These are phyloP conservation scores for Montipora sp. DNA, from an alignment of 64 coral and sea anemone genomes.

Conservation along the genomic window DNA sequence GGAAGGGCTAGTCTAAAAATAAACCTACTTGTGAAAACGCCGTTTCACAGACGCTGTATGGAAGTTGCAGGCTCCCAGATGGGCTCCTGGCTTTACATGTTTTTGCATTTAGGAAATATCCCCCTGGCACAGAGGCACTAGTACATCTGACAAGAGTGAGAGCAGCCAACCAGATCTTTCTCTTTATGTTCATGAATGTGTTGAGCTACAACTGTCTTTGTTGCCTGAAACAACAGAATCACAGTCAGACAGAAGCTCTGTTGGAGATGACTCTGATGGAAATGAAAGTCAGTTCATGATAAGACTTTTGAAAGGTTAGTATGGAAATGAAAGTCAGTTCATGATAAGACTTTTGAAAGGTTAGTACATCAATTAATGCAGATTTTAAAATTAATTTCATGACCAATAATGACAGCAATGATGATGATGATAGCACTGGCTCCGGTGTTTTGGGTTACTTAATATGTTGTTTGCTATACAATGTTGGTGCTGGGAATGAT, in stretches of 20 bases:
- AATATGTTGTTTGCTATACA: background rate
- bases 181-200: slow-evolving; percentile 95
- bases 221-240: slow-evolving; percentile 16
- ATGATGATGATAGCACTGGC: background rate
- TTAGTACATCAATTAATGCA: background rate
- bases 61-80: too few species aligned
- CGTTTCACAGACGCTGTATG: too few species aligned
- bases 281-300: slow-evolving; percentile 28
- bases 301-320: slow-evolving; percentile 21
- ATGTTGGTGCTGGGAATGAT: background rate
- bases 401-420: background rate
- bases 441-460: too few species aligned
- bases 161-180: slow-evolving; percentile 44
- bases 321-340: slow-evolving; percentile 36
- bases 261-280: slow-evolving; percentile 48
- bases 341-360: slow-evolving; percentile 21
- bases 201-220: slow-evolving; percentile 78
- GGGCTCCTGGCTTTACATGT: too few species aligned
- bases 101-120: slow-evolving; percentile 2
- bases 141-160: background rate
- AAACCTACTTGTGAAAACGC: too few species aligned
- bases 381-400: too few species aligned
- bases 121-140: background rate
- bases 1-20: too few species aligned
- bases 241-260: slow-evolving; percentile 37